Evolutionary conservation across 2,113 vertebrate species (phyloP).

Genomic region (Leptosomus discolor): DNA sequence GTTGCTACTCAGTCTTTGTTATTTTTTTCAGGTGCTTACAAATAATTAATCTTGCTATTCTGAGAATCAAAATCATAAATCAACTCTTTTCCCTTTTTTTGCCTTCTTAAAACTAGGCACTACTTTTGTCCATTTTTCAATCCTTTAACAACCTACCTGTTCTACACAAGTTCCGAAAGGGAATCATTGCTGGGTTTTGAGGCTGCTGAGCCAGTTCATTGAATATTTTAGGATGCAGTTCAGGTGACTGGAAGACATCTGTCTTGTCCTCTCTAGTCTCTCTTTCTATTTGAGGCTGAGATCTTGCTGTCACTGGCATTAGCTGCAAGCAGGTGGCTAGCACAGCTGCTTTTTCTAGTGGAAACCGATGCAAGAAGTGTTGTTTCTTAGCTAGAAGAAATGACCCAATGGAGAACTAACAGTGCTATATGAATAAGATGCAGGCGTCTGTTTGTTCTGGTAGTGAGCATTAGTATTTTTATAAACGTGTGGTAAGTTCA

Average conservation of each 20-base stretch:
- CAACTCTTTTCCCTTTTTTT: background rate
- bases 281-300: background rate
- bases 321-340: background rate
- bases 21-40: background rate
- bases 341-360: background rate
- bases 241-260: constrained; percentile 1
- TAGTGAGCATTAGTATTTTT: background rate
- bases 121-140: background rate
- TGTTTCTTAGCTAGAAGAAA: background rate
- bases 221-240: background rate
- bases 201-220: background rate
- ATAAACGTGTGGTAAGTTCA: background rate
- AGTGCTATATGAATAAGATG: background rate
- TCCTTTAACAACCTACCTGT: background rate
- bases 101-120: background rate
- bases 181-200: background rate
- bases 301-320: constrained; percentile 8
- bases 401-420: background rate
- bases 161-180: background rate
- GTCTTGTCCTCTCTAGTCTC: background rate
- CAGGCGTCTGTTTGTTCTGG: constrained; percentile 24
- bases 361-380: background rate
- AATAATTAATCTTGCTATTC: background rate
- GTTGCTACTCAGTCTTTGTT: background rate
- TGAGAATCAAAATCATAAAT: background rate